A percentile compares a stretch with the other conserved stretches of the same genome.
Evolutionary conservation across 2,113 vertebrate species (phyloP).

Genomic region (Triplophysa tibetana): DNA sequence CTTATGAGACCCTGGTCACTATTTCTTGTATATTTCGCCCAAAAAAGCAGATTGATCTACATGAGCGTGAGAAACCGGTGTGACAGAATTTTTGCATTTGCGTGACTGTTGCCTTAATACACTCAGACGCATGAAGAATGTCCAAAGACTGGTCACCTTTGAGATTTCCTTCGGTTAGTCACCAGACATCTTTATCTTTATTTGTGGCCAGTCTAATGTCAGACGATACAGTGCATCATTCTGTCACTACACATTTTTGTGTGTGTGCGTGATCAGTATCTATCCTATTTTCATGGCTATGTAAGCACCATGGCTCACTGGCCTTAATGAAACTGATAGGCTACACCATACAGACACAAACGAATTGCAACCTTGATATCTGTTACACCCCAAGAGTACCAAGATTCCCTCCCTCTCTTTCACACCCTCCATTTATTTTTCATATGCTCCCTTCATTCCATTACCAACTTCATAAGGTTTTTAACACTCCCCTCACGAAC

Average conservation of each 20-base stretch:
- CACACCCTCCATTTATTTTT: slow-evolving; percentile 12
- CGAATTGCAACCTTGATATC: slow-evolving; percentile 18
- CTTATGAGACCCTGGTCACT: too few species aligned
- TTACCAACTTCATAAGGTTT: slow-evolving; percentile 32
- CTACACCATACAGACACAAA: not conserved
- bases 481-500: slow-evolving; percentile 34
- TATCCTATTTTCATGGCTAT: slow-evolving; percentile 24
- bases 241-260: not conserved
- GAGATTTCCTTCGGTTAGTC: not conserved
- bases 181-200: not conserved
- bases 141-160: not conserved
- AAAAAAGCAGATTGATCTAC: too few species aligned
- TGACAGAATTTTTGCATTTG: too few species aligned
- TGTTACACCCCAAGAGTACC: slow-evolving; percentile 13
- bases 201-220: not conserved
- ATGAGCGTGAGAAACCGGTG: too few species aligned
- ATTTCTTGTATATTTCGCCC: too few species aligned
- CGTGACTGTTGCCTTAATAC: not conserved
- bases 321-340: slow-evolving; percentile 33
- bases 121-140: not conserved
- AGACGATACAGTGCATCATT: not conserved
- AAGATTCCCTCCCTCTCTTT: not conserved
- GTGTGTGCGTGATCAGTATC: slow-evolving; percentile 19
- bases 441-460: slow-evolving; percentile 12
- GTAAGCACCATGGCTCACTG: slow-evolving; percentile 22